Evolutionary conservation across 53 echinoderm and acorn worm genomes (phyloP).

Genomic region (Mesocentrotus franciscanus): DNA sequence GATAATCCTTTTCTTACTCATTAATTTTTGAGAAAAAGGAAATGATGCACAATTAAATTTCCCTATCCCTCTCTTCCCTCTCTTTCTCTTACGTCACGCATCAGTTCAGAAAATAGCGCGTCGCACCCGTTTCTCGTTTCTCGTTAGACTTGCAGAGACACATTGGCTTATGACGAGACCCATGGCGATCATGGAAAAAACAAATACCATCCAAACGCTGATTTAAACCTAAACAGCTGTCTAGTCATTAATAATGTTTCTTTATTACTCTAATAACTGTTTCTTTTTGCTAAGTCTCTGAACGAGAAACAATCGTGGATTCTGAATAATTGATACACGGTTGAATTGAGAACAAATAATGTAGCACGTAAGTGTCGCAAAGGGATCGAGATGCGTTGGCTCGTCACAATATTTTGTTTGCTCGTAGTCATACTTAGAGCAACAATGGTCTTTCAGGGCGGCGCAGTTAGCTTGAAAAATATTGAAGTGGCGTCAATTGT

Average conservation of each 20-base stretch:
- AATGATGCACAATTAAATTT: background rate
- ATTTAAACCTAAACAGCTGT: background rate
- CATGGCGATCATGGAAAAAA: background rate
- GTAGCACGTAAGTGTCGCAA: background rate
- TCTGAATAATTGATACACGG: background rate
- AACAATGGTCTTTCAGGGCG: background rate
- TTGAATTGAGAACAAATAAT: background rate
- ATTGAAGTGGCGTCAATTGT: background rate
- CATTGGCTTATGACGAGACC: background rate
- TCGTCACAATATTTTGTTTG: background rate
- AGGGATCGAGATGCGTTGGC: background rate
- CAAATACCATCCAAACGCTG: background rate
- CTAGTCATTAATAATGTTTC: background rate
- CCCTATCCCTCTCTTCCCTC: background rate
- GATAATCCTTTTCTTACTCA: no score
- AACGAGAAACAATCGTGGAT: background rate
- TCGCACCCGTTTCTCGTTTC: background rate
- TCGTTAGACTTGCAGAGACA: background rate
- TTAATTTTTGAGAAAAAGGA: no score
- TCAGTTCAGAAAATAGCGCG: background rate
- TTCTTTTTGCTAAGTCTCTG: background rate
- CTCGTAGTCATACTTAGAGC: background rate
- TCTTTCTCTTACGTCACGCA: background rate
- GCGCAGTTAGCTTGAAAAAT: background rate
- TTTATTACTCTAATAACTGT: background rate